Conservation (phyloP, 2,113 vertebrate species). For the Isurus oxyrinchus region DNA sequence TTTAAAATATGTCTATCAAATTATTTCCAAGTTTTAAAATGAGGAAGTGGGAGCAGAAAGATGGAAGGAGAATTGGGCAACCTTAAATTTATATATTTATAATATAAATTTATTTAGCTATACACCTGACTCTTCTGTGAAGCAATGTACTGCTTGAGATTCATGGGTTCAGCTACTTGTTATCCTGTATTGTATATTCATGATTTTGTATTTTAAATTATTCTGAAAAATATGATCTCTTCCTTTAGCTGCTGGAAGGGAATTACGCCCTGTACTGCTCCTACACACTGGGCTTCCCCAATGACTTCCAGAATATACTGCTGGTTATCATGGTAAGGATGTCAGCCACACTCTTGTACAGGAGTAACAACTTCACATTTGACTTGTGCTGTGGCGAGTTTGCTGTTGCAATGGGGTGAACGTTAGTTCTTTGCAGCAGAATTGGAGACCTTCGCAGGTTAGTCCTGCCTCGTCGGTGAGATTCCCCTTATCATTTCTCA, state of each 20-base stretch:
- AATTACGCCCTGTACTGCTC: constrained; percentile 94
- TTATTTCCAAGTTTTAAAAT: neutral
- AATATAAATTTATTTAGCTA: too few species aligned
- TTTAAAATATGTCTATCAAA: neutral
- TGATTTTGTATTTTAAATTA: neutral
- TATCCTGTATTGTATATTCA: neutral
- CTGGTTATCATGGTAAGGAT: constrained; percentile 83
- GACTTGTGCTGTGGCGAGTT: neutral
- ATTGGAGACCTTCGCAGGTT: neutral
- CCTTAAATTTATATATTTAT: too few species aligned
- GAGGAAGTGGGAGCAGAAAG: neutral
- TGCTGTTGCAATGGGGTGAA: neutral
- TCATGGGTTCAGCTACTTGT: neutral
- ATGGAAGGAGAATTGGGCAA: neutral
- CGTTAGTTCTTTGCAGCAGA: neutral
- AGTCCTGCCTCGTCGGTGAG: neutral
- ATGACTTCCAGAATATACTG: constrained; percentile 87
- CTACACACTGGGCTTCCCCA: constrained; percentile 79
- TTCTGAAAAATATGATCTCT: neutral
- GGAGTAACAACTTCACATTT: neutral
- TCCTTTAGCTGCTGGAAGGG: constrained; percentile 78
- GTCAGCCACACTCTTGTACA: neutral
- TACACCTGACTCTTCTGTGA: neutral
- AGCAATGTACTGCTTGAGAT: neutral
- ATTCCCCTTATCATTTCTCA: neutral